Evolutionary conservation across 2,888 invertebrate species (phyloP).

Genomic region (Sussaba pulchella): DNA sequence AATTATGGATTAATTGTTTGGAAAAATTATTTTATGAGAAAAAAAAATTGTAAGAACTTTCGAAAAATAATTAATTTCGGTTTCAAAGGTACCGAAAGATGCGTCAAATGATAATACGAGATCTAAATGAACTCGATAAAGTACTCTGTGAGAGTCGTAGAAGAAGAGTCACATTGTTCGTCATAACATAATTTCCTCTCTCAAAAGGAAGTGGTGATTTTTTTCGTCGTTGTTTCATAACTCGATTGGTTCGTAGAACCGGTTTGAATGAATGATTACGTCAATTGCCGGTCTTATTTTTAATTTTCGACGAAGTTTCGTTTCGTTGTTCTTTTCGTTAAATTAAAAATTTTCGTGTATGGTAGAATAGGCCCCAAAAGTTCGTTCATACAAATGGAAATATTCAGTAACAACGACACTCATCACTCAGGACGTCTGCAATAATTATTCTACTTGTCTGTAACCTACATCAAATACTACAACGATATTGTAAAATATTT

Average conservation of each 20-base stretch:
- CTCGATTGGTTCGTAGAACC: conserved; percentile 39
- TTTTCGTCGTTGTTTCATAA: conserved; percentile 48
- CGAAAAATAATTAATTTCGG: not conserved
- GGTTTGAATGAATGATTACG: conserved; percentile 38
- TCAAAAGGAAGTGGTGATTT: conserved; percentile 44
- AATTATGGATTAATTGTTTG: too few species aligned
- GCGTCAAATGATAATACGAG: not conserved
- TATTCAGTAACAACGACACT: conserved; percentile 52
- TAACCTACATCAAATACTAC: not conserved
- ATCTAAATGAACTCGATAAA: not conserved
- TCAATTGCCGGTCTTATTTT: conserved; percentile 45
- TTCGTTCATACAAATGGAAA: conserved; percentile 68
- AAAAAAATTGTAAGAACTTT: too few species aligned
- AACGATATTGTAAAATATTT: not conserved
- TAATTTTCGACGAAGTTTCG: conserved; percentile 20
- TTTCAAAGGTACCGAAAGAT: too few species aligned
- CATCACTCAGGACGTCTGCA: conserved; percentile 15
- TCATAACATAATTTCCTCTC: conserved; percentile 1
- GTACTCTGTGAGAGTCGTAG: not conserved
- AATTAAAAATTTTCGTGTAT: conserved; percentile 47
- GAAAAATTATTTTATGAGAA: too few species aligned
- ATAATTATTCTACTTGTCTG: conserved; percentile 18
- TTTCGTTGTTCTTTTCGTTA: conserved; percentile 14
- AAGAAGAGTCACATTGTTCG: not conserved
- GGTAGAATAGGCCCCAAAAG: conserved; percentile 58